Percentiles rank a stretch among this genome's conserved stretches.
Evolutionary conservation across 2,113 vertebrate species (phyloP).

Genomic region (Myotis lucifugus): DNA sequence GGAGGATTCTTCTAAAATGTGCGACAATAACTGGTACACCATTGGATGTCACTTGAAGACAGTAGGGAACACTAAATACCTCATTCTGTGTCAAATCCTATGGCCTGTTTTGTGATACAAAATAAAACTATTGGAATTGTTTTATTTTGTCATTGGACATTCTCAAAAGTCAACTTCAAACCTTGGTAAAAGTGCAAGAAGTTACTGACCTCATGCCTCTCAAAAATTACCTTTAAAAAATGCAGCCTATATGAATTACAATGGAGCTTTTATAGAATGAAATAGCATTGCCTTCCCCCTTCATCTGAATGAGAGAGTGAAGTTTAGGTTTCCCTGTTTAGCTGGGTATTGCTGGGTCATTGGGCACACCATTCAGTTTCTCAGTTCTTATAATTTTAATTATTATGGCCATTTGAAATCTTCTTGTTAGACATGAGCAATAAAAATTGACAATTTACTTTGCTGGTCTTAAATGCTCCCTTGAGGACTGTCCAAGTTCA

Average conservation of each 20-base stretch:
- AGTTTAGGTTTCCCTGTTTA: too few relatives aligned
- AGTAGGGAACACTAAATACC: too few relatives aligned
- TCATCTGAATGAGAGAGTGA: background rate
- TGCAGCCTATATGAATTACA: rapidly evolving
- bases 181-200: background rate
- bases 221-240: background rate
- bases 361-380: background rate
- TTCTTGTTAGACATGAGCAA: rapidly evolving
- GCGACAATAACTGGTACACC: rapidly evolving
- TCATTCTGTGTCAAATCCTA: background rate
- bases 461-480: background rate
- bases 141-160: background rate
- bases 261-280: background rate
- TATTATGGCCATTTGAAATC: background rate
- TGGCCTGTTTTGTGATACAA: background rate
- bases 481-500: background rate
- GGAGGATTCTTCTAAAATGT: background rate
- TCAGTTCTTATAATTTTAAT: background rate
- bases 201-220: background rate
- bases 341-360: background rate
- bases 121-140: background rate
- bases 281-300: too few relatives aligned
- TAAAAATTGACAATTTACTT: background rate
- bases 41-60: background rate
- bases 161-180: background rate